phyloP scores from a whole-genome alignment of 1,140 invertebrate species.

The Metopolophium dirhodum region DNA sequence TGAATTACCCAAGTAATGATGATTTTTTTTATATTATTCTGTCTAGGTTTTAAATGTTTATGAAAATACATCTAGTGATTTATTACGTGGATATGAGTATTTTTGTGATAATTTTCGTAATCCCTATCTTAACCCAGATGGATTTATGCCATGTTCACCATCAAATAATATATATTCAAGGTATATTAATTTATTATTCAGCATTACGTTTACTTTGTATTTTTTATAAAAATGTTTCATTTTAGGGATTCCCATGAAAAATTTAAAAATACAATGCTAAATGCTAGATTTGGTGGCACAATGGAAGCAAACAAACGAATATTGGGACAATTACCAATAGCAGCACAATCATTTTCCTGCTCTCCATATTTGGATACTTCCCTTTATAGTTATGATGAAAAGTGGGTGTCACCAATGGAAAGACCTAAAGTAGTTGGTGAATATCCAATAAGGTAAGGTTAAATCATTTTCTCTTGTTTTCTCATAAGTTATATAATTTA shows the following conservation, averaged over 20 bases:
- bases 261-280: constrained; percentile 88
- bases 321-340: constrained; percentile 91
- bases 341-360: constrained; percentile 90
- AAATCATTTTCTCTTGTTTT: constrained; percentile 35
- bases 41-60: constrained; percentile 78
- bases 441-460: constrained; percentile 82
- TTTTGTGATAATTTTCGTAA: constrained; percentile 94
- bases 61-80: constrained; percentile 86
- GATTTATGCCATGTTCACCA: constrained; percentile 88
- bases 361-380: constrained; percentile 93
- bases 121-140: constrained; percentile 79
- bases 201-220: neutral
- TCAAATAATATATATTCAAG: constrained; percentile 90
- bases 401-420: constrained; percentile 94
- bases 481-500: neutral
- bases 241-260: constrained; percentile 63
- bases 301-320: constrained; percentile 89
- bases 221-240: constrained; percentile 26
- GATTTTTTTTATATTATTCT: neutral
- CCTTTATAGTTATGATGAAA: constrained; percentile 95
- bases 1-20: no score
- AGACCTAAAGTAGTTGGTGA: constrained; percentile 92
- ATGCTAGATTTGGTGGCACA: constrained; percentile 82
- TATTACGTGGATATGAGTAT: constrained; percentile 88
- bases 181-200: constrained; percentile 61